phyloP scores from a whole-genome alignment of 2,113 vertebrate species.

The Cyanocitta stelleri region DNA sequence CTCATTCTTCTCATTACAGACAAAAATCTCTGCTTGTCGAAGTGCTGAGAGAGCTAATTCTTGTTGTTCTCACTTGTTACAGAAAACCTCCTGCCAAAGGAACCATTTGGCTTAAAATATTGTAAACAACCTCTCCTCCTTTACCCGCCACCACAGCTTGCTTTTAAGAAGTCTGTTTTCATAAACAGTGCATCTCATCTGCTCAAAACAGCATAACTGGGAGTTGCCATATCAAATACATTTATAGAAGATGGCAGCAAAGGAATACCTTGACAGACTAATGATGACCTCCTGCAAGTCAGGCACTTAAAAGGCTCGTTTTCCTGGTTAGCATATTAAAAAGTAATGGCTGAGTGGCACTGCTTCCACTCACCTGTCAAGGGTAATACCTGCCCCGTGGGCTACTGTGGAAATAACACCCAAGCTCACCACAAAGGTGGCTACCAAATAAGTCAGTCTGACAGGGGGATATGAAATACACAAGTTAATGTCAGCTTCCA shows the following conservation, averaged over 20 bases:
- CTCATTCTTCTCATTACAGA: constrained; percentile 51
- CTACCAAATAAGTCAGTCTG: background rate
- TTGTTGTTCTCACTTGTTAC: constrained; percentile 32
- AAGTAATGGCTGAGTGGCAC: background rate
- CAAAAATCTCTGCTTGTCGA: constrained; percentile 14
- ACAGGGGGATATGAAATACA: background rate
- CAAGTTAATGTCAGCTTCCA: background rate
- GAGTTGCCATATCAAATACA: constrained; percentile 9
- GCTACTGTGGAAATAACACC: background rate
- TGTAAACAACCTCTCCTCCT: constrained; percentile 30
- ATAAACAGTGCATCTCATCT: background rate
- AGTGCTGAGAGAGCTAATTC: constrained; percentile 26
- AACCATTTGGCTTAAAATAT: constrained; percentile 21
- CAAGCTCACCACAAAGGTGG: background rate
- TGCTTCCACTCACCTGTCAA: background rate
- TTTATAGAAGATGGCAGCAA: background rate
- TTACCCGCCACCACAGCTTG: background rate
- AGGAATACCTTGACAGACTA: constrained; percentile 9
- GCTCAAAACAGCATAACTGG: background rate
- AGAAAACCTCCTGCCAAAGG: constrained; percentile 37
- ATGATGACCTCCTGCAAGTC: constrained; percentile 37
- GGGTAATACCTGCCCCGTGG: background rate
- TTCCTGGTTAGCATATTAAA: constrained; percentile 1
- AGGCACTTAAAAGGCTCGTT: background rate
- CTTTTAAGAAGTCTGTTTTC: constrained; percentile 42